Evolutionary conservation across 92 coral and sea anemone genomes (phyloP).

Genomic region (Pocillopora grandis): DNA sequence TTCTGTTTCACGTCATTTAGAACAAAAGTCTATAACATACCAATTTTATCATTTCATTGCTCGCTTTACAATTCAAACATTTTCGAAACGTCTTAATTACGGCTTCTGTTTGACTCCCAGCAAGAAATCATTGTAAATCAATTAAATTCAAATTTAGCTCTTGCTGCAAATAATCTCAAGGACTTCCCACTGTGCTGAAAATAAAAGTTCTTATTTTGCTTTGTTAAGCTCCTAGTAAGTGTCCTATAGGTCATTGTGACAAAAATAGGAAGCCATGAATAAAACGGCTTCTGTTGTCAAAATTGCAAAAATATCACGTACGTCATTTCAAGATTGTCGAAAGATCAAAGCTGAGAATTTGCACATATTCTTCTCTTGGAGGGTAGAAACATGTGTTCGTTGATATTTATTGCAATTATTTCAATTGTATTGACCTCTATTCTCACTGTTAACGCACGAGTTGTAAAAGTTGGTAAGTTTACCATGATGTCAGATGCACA

Average conservation of each 20-base stretch:
- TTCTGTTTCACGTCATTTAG: no score
- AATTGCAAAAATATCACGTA: background rate
- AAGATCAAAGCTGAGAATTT: background rate
- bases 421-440: background rate
- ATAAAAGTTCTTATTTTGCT: slow-evolving; percentile 6
- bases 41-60: background rate
- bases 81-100: background rate
- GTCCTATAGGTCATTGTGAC: background rate
- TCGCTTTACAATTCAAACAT: background rate
- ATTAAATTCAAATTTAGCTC: background rate
- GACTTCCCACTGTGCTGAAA: slow-evolving; percentile 5
- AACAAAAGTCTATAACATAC: no score
- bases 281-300: background rate
- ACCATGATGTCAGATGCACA: background rate
- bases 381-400: background rate
- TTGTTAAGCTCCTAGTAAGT: background rate
- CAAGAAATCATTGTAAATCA: background rate
- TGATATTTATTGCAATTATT: background rate
- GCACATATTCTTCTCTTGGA: background rate
- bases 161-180: background rate
- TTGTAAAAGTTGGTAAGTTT: slow-evolving; percentile 36
- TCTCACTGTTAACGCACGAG: background rate
- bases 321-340: background rate
- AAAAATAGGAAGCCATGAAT: background rate
- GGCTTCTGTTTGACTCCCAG: slow-evolving; percentile 1